These are phyloP conservation scores for Chlorodrepanis virens DNA, from an alignment of 2,113 vertebrate species.

Conservation along the genomic window DNA sequence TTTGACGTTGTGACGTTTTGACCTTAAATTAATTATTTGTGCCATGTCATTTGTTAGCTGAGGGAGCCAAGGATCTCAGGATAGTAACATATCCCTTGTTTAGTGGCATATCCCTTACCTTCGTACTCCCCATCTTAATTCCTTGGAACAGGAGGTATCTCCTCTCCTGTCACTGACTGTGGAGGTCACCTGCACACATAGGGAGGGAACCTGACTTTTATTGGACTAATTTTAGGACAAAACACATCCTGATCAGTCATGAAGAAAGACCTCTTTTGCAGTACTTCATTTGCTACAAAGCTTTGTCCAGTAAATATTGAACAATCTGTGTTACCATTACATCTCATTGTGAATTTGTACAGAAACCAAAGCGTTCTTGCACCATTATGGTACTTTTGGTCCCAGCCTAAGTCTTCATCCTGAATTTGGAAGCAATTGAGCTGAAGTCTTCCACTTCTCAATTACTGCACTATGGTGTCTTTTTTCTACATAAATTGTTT, in stretches of 20 bases:
- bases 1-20: background rate
- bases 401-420: background rate
- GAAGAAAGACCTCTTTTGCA: background rate
- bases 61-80: background rate
- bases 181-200: background rate
- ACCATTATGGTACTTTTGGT: background rate
- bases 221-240: background rate
- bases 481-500: background rate
- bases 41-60: background rate
- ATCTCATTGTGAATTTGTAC: background rate
- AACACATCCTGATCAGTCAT: background rate
- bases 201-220: background rate
- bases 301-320: background rate
- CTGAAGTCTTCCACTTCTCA: background rate
- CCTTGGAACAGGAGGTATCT: background rate
- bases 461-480: background rate
- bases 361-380: background rate
- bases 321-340: background rate
- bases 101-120: background rate
- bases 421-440: background rate
- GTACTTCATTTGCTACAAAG: background rate
- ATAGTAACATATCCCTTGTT: background rate
- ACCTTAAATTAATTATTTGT: background rate
- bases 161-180: no score
- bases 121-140: rapidly evolving